These are phyloP conservation scores for Moxostoma hubbsi DNA, from an alignment of 2,797 vertebrate species.

Conservation along the genomic window DNA sequence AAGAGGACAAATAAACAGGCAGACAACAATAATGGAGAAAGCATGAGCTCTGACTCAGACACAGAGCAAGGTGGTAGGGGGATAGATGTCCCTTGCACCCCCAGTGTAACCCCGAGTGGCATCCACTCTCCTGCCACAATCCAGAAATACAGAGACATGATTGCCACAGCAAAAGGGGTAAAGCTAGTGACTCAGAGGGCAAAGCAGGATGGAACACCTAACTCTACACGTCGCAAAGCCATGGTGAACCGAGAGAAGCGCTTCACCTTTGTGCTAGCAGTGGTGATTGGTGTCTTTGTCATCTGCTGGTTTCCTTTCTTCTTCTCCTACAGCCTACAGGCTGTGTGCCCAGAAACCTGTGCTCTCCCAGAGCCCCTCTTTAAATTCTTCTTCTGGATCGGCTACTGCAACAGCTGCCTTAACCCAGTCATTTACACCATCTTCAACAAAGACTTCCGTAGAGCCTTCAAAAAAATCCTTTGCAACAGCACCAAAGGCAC, in stretches of 20 bases:
- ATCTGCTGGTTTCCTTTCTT: slow-evolving; percentile 98
- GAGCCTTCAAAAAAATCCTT: slow-evolving; percentile 90
- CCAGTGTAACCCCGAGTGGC: slow-evolving; percentile 70
- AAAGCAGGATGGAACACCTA: slow-evolving; percentile 71
- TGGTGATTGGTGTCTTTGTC: slow-evolving; percentile 93
- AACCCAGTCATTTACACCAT: slow-evolving; percentile 95
- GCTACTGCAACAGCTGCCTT: slow-evolving; percentile 94
- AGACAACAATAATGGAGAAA: slow-evolving; percentile 82
- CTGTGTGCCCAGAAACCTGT: slow-evolving; percentile 85
- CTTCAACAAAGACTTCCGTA: slow-evolving; percentile 95
- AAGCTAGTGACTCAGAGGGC: slow-evolving; percentile 78
- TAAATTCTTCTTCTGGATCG: slow-evolving; percentile 97
- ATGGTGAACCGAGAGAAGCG: slow-evolving; percentile 91
- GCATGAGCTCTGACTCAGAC: slow-evolving; percentile 79
- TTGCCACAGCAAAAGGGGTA: slow-evolving; percentile 83
- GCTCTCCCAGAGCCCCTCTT: slow-evolving; percentile 84
- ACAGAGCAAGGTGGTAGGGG: slow-evolving; percentile 73
- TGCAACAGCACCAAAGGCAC: slow-evolving; percentile 83
- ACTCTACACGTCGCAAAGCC: slow-evolving; percentile 85
- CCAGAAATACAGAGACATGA: slow-evolving; percentile 80
- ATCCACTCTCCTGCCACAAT: slow-evolving; percentile 76
- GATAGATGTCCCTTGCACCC: slow-evolving; percentile 57
- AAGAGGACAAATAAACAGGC: slow-evolving; percentile 66
- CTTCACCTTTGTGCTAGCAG: slow-evolving; percentile 92
- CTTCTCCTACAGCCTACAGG: slow-evolving; percentile 91